Evolutionary conservation across 1,140 invertebrate genomes (phyloP).

Genomic region (Pogonomyrmex barbatus): DNA sequence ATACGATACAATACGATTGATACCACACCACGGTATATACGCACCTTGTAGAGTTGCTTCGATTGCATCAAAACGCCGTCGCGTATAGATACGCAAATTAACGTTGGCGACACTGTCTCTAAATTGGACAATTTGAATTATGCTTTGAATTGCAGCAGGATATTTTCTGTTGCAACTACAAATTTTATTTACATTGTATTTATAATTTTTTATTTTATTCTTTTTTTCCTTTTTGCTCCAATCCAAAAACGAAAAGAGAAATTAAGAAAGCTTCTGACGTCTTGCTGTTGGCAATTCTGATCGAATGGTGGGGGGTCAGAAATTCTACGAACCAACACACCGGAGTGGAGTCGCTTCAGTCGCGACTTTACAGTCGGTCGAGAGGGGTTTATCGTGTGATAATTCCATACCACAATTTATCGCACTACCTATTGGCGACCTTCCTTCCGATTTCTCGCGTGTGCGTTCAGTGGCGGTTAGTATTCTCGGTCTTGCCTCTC

Average conservation of each 20-base stretch:
- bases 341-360: conserved; percentile 55
- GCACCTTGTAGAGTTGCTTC: not conserved
- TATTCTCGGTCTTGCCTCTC: too few relatives aligned
- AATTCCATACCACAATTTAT: not conserved
- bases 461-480: not conserved
- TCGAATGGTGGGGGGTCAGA: too few relatives aligned
- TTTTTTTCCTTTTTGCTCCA: too few relatives aligned
- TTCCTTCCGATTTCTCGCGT: not conserved
- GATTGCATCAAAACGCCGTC: not conserved
- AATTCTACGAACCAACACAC: too few relatives aligned
- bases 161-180: too few relatives aligned
- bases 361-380: conserved; percentile 68
- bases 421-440: not conserved
- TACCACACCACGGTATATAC: not conserved
- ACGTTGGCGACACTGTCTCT: not conserved
- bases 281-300: too few relatives aligned
- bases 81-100: not conserved
- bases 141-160: too few relatives aligned
- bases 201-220: too few relatives aligned
- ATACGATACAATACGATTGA: conserved; percentile 2
- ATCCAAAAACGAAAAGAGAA: too few relatives aligned
- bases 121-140: not conserved
- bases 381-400: conserved; percentile 9
- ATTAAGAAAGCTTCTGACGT: too few relatives aligned
- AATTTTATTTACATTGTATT: too few relatives aligned